Conservation (phyloP, 2,888 invertebrate genomes). For the Pyrgus malvae region DNA sequence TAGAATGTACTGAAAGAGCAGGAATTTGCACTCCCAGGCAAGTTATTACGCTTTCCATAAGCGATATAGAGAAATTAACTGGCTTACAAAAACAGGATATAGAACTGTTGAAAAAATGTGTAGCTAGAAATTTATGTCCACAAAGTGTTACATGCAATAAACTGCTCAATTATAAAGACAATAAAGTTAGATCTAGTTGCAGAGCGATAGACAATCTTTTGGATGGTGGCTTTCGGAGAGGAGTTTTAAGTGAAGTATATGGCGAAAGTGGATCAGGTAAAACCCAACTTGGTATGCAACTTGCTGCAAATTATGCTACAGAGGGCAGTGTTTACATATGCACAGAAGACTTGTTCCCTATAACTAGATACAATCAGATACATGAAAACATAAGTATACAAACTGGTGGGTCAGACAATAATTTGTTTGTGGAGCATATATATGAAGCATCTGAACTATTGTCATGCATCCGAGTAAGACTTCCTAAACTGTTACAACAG, state of each 20-base stretch:
- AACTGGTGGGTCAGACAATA: slow-evolving; percentile 47
- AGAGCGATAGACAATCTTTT: slow-evolving; percentile 80
- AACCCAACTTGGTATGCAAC: slow-evolving; percentile 89
- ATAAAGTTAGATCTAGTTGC: slow-evolving; percentile 79
- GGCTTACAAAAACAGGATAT: slow-evolving; percentile 59
- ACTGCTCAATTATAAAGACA: slow-evolving; percentile 35
- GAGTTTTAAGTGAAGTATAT: slow-evolving; percentile 88
- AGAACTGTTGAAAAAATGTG: slow-evolving; percentile 50
- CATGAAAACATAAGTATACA: slow-evolving; percentile 43
- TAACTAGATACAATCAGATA: slow-evolving; percentile 68
- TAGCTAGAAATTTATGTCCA: slow-evolving; percentile 48
- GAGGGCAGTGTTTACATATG: slow-evolving; percentile 85
- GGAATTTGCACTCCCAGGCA: slow-evolving; percentile 58
- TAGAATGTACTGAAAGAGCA: slow-evolving; percentile 54
- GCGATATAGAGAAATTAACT: slow-evolving; percentile 64
- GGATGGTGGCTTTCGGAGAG: slow-evolving; percentile 85
- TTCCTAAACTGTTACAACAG: slow-evolving; percentile 57
- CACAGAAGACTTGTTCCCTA: slow-evolving; percentile 86
- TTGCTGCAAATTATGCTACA: slow-evolving; percentile 85
- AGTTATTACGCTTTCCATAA: slow-evolving; percentile 54
- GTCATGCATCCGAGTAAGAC: slow-evolving; percentile 58
- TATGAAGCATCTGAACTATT: slow-evolving; percentile 64
- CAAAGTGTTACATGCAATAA: slow-evolving; percentile 43
- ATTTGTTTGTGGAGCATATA: slow-evolving; percentile 68
- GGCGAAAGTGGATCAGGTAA: slow-evolving; percentile 92